Evolutionary conservation across 2,797 vertebrate species (phyloP).

Genomic region (Fundulus diaphanus): DNA sequence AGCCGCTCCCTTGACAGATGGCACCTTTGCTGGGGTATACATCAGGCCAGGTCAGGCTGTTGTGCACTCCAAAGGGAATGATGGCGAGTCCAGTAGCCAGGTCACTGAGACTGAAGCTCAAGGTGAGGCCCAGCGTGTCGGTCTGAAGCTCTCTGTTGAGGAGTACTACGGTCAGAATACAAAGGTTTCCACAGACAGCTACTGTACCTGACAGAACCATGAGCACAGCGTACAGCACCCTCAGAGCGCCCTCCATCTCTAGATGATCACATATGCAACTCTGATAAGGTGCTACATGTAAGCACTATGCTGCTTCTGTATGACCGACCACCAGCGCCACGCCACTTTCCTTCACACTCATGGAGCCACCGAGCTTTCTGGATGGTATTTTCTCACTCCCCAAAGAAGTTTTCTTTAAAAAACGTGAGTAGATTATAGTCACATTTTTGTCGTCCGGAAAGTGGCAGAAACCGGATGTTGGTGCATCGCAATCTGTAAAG

Average conservation of each 20-base stretch:
- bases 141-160: conserved; percentile 70
- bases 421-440: background rate
- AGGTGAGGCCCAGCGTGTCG: conserved; percentile 65
- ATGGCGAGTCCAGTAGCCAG: conserved; percentile 74
- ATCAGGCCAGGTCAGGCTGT: conserved; percentile 54
- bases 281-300: background rate
- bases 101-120: conserved; percentile 80
- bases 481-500: background rate
- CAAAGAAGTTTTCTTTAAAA: background rate
- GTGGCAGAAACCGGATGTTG: background rate
- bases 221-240: conserved; percentile 48
- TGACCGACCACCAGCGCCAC: background rate
- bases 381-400: background rate
- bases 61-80: conserved; percentile 71
- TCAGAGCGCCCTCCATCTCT: conserved; percentile 37
- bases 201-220: conserved; percentile 69
- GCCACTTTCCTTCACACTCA: too few relatives aligned
- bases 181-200: conserved; percentile 70
- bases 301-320: background rate
- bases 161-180: conserved; percentile 71
- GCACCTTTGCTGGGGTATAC: conserved; percentile 36
- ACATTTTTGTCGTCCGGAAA: too few relatives aligned
- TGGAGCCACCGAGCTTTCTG: background rate
- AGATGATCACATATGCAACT: background rate
- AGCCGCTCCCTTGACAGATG: conserved; percentile 76